Evolutionary conservation across 2,888 invertebrate species (phyloP).

Genomic region (Trachelus iudaicus): DNA sequence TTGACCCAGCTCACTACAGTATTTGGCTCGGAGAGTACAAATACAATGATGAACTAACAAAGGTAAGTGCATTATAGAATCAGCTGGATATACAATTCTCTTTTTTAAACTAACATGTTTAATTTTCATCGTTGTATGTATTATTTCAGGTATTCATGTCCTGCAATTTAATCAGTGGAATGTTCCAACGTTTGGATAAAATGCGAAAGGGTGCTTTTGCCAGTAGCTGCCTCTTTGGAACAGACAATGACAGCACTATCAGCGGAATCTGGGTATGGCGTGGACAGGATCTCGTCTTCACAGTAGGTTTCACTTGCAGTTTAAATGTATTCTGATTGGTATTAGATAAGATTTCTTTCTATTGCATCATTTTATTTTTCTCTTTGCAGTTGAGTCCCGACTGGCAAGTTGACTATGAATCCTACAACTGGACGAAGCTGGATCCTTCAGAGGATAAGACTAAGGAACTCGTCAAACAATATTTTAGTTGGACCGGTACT

Average conservation of each 20-base stretch:
- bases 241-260: constrained; percentile 91
- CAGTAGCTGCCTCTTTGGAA: constrained; percentile 92
- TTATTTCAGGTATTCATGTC: constrained; percentile 86
- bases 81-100: not conserved
- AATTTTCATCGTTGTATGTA: not conserved
- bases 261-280: constrained; percentile 99
- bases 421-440: constrained; percentile 94
- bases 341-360: not conserved
- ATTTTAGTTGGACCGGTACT: constrained; percentile 89
- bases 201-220: constrained; percentile 97
- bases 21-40: constrained; percentile 99
- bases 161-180: constrained; percentile 96
- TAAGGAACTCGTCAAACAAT: constrained; percentile 87
- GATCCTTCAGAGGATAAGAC: constrained; percentile 84
- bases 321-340: not conserved
- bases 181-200: constrained; percentile 98
- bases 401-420: constrained; percentile 97
- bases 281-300: constrained; percentile 92
- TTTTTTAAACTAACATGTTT: not conserved
- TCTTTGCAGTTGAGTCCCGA: constrained; percentile 81
- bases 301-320: constrained; percentile 64
- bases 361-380: constrained; percentile 22
- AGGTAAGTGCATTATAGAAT: constrained; percentile 58
- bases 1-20: constrained; percentile 95
- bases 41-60: constrained; percentile 90